Percentiles rank a stretch among this genome's conserved stretches.
Conservation (phyloP, 2,113 vertebrate species). For the Ivindomyrus marchei region DNA sequence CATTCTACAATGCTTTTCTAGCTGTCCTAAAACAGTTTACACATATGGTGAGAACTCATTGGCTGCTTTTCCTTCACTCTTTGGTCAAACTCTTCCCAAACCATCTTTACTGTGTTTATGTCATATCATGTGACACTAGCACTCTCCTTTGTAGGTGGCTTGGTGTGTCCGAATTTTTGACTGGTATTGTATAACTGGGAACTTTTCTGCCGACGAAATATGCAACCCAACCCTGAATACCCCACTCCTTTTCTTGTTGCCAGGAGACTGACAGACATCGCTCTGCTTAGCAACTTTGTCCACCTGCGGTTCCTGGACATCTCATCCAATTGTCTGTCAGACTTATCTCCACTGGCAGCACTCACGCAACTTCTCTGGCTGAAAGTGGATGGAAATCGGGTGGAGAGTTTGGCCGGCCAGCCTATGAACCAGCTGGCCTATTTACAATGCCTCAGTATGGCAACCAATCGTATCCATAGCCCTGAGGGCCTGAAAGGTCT, state of each 20-base stretch:
- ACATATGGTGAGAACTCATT: background rate
- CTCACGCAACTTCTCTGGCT: conserved; percentile 85
- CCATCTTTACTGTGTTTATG: background rate
- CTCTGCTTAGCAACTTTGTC: conserved; percentile 63
- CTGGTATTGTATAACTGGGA: background rate
- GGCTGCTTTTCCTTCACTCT: background rate
- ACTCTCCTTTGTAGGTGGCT: background rate
- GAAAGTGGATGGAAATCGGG: conserved; percentile 73
- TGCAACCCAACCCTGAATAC: background rate
- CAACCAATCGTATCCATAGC: conserved; percentile 66
- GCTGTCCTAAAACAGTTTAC: background rate
- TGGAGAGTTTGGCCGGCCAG: conserved; percentile 54
- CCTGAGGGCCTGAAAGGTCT: conserved; percentile 68
- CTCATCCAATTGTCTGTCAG: conserved; percentile 74
- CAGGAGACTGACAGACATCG: conserved; percentile 74
- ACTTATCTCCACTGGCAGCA: conserved; percentile 69
- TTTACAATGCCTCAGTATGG: conserved; percentile 78
- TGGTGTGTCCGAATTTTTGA: background rate
- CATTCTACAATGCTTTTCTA: background rate
- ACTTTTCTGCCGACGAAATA: background rate
- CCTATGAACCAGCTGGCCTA: conserved; percentile 66
- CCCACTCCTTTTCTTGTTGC: background rate
- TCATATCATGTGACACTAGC: background rate
- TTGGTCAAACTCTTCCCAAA: background rate
- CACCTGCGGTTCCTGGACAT: conserved; percentile 85